phyloP scores from a whole-genome alignment of 2,113 vertebrate genomes.

The Bubo scandiacus region DNA sequence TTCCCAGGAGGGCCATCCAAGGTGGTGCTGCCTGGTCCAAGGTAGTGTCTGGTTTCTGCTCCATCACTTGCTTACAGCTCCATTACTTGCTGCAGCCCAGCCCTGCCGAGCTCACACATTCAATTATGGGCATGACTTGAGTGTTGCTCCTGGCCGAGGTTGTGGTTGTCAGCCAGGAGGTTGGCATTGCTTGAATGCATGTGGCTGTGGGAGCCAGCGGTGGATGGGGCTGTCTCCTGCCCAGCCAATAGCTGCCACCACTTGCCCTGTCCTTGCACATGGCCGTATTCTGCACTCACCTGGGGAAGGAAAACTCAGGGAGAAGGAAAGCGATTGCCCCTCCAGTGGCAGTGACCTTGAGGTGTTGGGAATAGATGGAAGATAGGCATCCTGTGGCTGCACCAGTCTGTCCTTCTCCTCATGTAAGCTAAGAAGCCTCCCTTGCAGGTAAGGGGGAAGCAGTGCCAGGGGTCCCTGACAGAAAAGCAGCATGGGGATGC shows the following conservation, averaged over 20 bases:
- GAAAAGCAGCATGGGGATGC: background rate
- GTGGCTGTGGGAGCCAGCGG: background rate
- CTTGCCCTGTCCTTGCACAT: background rate
- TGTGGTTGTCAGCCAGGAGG: background rate
- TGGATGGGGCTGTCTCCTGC: background rate
- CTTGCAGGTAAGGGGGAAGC: background rate
- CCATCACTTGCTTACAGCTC: background rate
- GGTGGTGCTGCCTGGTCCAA: background rate
- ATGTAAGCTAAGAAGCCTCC: background rate
- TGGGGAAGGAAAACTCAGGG: background rate
- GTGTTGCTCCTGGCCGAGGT: background rate
- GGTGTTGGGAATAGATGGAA: background rate
- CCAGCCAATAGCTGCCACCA: background rate
- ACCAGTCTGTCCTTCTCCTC: background rate
- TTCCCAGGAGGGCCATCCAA: background rate
- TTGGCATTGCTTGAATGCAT: background rate
- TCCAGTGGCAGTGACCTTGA: background rate
- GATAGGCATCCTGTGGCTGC: background rate
- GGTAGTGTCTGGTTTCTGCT: background rate
- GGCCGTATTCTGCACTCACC: background rate
- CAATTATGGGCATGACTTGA: accelerated
- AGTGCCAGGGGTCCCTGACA: background rate
- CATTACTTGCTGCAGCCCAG: background rate
- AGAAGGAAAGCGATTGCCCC: background rate
- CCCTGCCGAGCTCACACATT: accelerated